These are phyloP conservation scores for Diploptera punctata DNA, from an alignment of 2,888 invertebrate genomes.

Conservation along the genomic window DNA sequence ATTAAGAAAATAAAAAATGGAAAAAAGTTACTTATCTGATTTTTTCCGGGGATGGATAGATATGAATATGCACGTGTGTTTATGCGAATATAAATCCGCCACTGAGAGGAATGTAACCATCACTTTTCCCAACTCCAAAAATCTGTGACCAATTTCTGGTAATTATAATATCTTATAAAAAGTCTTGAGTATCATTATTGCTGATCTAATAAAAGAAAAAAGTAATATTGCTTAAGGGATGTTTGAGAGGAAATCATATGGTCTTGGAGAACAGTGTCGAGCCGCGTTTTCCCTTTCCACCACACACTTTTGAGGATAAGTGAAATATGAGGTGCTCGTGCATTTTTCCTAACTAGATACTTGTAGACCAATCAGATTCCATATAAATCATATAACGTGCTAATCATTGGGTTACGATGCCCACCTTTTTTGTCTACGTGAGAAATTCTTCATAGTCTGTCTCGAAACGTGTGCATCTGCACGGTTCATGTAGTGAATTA, in stretches of 20 bases:
- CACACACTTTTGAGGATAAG: neutral
- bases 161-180: constrained; percentile 22
- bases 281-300: no score
- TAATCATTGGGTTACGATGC: constrained; percentile 1
- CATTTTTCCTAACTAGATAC: neutral
- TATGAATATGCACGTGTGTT: no score
- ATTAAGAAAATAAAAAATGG: no score
- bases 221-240: neutral
- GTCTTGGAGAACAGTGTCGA: constrained; percentile 13
- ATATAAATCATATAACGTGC: constrained; percentile 22
- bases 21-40: no score
- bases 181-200: neutral
- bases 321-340: constrained; percentile 20
- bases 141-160: constrained; percentile 20
- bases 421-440: neutral
- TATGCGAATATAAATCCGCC: no score
- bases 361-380: constrained; percentile 21
- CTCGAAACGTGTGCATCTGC: neutral
- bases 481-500: no score
- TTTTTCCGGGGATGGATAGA: no score
- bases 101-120: neutral
- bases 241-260: constrained; percentile 5
- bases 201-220: neutral
- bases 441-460: neutral
- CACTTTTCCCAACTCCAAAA: neutral